These are phyloP conservation scores for Globicephala melas DNA, from an alignment of 2,113 vertebrate genomes.

Conservation along the genomic window DNA sequence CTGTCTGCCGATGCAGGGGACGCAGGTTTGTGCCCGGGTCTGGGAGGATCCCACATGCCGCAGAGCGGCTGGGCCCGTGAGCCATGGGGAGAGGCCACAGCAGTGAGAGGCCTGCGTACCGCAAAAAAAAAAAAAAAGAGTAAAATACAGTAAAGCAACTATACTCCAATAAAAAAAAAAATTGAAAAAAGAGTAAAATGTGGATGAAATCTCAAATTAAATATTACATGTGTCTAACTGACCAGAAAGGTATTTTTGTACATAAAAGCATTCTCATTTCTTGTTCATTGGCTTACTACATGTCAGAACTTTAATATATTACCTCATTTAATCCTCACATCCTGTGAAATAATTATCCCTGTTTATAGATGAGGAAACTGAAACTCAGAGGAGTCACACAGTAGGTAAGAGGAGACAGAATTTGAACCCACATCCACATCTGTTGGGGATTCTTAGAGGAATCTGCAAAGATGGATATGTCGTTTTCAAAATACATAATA, in stretches of 20 bases:
- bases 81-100: no score
- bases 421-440: background rate
- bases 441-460: background rate
- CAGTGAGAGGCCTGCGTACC: no score
- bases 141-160: background rate
- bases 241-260: background rate
- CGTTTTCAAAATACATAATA: conserved; percentile 62
- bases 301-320: background rate
- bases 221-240: background rate
- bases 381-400: background rate
- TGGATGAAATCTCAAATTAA: background rate
- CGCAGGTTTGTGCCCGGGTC: no score
- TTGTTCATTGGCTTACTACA: background rate
- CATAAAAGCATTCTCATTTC: background rate
- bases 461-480: background rate
- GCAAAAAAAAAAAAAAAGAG: background rate
- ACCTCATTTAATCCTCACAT: conserved; percentile 7
- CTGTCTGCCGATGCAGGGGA: no score
- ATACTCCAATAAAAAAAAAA: no score
- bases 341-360: conserved; percentile 4
- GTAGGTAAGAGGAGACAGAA: background rate
- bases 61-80: no score
- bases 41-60: no score
- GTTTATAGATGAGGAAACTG: background rate
- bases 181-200: background rate